These are phyloP conservation scores for Argynnis bischoffii DNA, from an alignment of 2,888 invertebrate genomes.

Conservation along the genomic window DNA sequence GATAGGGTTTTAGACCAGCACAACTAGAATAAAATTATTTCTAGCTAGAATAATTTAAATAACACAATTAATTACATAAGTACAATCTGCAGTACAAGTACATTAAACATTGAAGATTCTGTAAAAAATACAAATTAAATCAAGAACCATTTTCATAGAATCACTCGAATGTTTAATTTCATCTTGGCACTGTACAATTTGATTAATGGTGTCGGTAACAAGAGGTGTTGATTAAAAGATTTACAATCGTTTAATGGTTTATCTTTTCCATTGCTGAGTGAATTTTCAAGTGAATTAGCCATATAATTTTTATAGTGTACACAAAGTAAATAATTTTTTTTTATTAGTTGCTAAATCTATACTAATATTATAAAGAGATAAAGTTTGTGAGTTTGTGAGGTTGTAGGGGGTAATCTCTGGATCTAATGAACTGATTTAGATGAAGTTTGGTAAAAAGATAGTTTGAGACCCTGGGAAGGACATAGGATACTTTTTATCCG, in stretches of 20 bases:
- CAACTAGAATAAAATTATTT: too few species aligned
- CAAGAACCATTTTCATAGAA: slow-evolving; percentile 12
- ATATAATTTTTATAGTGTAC: too few species aligned
- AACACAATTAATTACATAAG: not conserved
- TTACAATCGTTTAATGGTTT: slow-evolving; percentile 6
- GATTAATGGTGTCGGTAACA: slow-evolving; percentile 18
- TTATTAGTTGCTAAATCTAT: too few species aligned
- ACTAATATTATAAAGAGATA: too few species aligned
- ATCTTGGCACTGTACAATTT: slow-evolving; percentile 5
- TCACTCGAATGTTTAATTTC: slow-evolving; percentile 10
- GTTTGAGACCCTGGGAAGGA: too few species aligned
- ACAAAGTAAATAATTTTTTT: too few species aligned
- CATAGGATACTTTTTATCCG: too few species aligned
- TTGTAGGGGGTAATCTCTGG: too few species aligned
- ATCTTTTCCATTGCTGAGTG: not conserved
- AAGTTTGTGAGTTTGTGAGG: too few species aligned
- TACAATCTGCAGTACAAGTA: not conserved
- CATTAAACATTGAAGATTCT: not conserved
- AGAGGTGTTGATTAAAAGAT: slow-evolving; percentile 13
- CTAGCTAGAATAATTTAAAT: not conserved
- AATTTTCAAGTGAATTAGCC: not conserved
- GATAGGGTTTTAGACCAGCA: too few species aligned
- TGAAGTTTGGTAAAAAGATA: too few species aligned
- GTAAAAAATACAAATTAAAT: not conserved
- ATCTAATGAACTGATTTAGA: too few species aligned